These are phyloP conservation scores for Rhagoletis zephyria DNA, from an alignment of 1,140 invertebrate species.

Conservation along the genomic window DNA sequence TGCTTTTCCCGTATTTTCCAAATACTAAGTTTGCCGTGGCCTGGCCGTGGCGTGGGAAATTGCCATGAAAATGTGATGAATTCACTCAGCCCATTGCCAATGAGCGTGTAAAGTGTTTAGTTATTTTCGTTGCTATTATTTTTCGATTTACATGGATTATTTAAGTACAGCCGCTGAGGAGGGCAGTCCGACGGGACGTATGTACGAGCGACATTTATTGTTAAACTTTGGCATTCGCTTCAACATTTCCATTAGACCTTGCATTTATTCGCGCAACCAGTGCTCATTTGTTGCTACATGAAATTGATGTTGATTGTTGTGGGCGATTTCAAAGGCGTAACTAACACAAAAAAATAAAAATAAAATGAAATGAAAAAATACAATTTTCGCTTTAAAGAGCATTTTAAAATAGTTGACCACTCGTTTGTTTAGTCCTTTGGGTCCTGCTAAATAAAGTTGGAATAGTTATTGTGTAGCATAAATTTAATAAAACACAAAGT, in stretches of 20 bases:
- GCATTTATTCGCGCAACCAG: too few relatives aligned
- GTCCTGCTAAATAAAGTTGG: constrained; percentile 11
- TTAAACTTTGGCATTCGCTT: constrained; percentile 39
- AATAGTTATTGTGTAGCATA: constrained; percentile 7
- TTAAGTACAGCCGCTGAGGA: background rate
- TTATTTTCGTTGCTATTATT: constrained; percentile 29
- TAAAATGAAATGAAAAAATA: background rate
- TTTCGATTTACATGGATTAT: constrained; percentile 50
- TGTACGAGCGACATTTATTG: constrained; percentile 28
- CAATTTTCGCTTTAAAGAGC: constrained; percentile 33
- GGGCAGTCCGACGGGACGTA: background rate
- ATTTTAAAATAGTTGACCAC: background rate
- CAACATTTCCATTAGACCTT: background rate
- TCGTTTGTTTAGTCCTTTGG: background rate
- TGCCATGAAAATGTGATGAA: constrained; percentile 38
- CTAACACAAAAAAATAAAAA: background rate
- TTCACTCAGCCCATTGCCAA: constrained; percentile 22
- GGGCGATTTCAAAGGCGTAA: background rate
- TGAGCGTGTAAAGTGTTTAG: constrained; percentile 5
- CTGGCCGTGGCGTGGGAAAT: constrained; percentile 6
- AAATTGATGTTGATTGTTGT: constrained; percentile 12
- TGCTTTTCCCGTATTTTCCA: background rate
- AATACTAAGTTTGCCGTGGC: background rate
- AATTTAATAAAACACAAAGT: background rate
- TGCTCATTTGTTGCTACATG: background rate